Evolutionary conservation across 1,140 invertebrate genomes (phyloP), one percentile per base, ranked within the genome.

Genomic region (Orius insidiosus): DNA sequence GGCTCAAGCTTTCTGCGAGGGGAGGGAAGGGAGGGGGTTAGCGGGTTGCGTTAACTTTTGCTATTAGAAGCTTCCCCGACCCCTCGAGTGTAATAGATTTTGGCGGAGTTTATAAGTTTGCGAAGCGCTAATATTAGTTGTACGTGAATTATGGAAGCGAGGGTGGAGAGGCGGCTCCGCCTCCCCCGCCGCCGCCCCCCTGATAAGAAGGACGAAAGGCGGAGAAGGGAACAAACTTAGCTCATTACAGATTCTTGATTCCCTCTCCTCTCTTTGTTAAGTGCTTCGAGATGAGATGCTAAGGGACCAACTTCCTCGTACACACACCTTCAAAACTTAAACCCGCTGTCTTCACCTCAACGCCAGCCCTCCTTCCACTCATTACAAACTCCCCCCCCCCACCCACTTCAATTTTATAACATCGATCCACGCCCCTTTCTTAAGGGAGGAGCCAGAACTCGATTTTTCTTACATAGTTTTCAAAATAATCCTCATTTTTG

Each of bases 161-260:
- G 41, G 16, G 41, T n/a, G 41, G 16, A 30, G 41, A 30, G 38
- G 38, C 13, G 18, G n/a, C n/a, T n/a, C n/a, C n/a, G n/a, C n/a
- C n/a, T n/a, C n/a, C n/a, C n/a, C n/a, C n/a, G n/a, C n/a, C n/a
- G n/a, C n/a, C n/a, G 5, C 14, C 15, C 16, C 36, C 30, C 18
- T 24, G 49, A 50, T 50, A 50, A 50, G 49, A 50, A 50, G 49
- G 41, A 40, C 35, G 34, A 35, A 14, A 39, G 37, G 7, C 36
- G 37, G 45, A 24, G 24, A 24, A 24, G 15, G 19, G 8, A 15
- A 8, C 34, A 35, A 50, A 50, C 44, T 50, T 50, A 32, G 31
- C 44, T 50, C 49, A 50, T 50, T 50, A 50, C 44, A 39, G 45
- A 50, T 50, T 50, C 49, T 50, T 50, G 49, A 50, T 50, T 45